Evolutionary conservation across 2,113 vertebrate genomes (phyloP).

Genomic region (Sturnus vulgaris): DNA sequence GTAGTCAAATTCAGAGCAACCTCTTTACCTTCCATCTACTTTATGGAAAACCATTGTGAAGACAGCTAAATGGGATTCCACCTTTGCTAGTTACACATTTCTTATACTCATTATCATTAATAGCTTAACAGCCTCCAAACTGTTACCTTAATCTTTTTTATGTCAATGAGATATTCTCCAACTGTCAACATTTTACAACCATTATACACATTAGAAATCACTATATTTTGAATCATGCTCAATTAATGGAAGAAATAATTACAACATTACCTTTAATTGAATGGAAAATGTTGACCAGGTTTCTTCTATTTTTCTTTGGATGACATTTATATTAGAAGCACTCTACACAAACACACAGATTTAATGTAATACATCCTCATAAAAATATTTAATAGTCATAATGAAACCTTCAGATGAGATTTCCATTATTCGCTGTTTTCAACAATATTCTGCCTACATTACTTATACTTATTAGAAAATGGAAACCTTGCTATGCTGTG

Average conservation of each 20-base stretch:
- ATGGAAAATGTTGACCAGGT: conserved; percentile 22
- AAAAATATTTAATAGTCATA: not conserved
- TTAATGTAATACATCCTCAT: not conserved
- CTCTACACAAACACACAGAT: not conserved
- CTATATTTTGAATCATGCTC: conserved; percentile 10
- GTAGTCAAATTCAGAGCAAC: not conserved
- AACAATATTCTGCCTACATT: not conserved
- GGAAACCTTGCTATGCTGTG: not conserved
- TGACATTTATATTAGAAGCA: not conserved
- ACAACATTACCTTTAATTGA: conserved; percentile 16
- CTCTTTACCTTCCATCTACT: not conserved
- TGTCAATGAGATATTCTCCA: conserved; percentile 1
- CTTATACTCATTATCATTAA: conserved; percentile 25
- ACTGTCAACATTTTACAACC: conserved; percentile 17
- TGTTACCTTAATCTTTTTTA: conserved; percentile 33
- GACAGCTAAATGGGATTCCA: conserved; percentile 1
- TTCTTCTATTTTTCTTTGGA: not conserved
- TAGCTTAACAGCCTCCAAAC: conserved; percentile 23
- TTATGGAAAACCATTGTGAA: not conserved
- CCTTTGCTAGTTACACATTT: not conserved
- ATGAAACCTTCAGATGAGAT: not conserved
- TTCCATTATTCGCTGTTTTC: not conserved
- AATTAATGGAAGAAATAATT: conserved; percentile 39
- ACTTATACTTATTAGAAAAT: not conserved
- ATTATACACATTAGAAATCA: conserved; percentile 10